Base-by-base conservation (phyloP, 2,113 vertebrate genomes). In the Crocuta crocuta region DNA sequence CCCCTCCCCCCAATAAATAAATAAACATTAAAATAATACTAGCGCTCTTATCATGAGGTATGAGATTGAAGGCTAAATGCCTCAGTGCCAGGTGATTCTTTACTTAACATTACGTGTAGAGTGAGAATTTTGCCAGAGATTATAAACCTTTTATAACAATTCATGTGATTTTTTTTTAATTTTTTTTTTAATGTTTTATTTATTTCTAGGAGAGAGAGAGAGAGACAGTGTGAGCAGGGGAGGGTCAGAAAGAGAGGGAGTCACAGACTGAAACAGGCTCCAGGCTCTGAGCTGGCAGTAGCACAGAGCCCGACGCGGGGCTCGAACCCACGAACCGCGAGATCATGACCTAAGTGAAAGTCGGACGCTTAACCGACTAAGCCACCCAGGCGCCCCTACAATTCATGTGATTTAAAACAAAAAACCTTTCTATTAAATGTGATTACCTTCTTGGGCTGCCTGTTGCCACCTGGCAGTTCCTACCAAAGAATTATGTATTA, bases 381-480 rank as follows among this genome's bases (percentile, higher is more conserved):
- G n/a, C n/a, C n/a, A n/a, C n/a, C n/a, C n/a, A n/a, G n/a, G n/a
- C n/a, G n/a, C n/a, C n/a, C n/a, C n/a, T n/a, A n/a, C n/a, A n/a
- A n/a, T n/a, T n/a, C n/a, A n/a, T n/a, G n/a, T n/a, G 12, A 79
- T 95, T 95, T 80, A 50, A 50, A 50, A 50, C 15, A 50, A 39
- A 39, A 85, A 68, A 28, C 15, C 7, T 78, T 92, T 88, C n/a
- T 65, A n/a, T 90, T 89, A 95, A 88, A 19, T 53, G 63, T 33
- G 43, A 84, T 88, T 81, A 70, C 23, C 8, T 50, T 83, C 45
- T 55, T 76, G 26, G 35, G 21, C n/a, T 93, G 8, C 48, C 43
- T 97, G 76, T 87, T 79, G 94, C 4, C 43, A 94, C 83, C 84
- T 39, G 53, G 8, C 10, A 83, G 24, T 87, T 97, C 78, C 10